Conservation (phyloP, 2,888 invertebrate species). For the Venusia cambrica region DNA sequence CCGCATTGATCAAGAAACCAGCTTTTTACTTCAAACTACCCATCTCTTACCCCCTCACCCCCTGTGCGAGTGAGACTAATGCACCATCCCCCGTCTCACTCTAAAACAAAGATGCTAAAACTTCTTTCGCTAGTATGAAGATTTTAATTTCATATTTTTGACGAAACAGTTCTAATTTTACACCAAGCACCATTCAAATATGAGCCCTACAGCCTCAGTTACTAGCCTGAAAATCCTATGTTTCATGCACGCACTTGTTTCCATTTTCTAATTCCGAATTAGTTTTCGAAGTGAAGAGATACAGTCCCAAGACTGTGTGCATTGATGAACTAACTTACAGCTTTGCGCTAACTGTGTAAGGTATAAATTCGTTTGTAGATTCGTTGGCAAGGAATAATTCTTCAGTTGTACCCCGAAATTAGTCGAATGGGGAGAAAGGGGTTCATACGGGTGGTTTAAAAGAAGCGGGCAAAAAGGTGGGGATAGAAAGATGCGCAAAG, state of each 20-base stretch:
- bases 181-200: conserved; percentile 26
- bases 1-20: conserved; percentile 80
- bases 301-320: conserved; percentile 76
- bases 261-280: conserved; percentile 78
- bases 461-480: conserved; percentile 80
- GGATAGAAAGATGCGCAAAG: conserved; percentile 81
- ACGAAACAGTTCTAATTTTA: conserved; percentile 80
- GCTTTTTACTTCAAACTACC: conserved; percentile 81
- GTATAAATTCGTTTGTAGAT: conserved; percentile 45
- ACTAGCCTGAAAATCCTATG: conserved; percentile 34
- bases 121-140: conserved; percentile 82
- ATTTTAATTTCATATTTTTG: conserved; percentile 82
- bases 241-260: conserved; percentile 55
- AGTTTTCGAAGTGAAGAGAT: conserved; percentile 82
- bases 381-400: conserved; percentile 76
- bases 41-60: conserved; percentile 58
- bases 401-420: conserved; percentile 81
- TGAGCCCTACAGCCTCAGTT: conserved; percentile 29
- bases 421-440: conserved; percentile 80
- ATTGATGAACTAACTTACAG: conserved; percentile 36
- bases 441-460: conserved; percentile 81
- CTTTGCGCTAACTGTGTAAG: conserved; percentile 44
- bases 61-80: conserved; percentile 72
- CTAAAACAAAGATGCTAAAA: conserved; percentile 82
- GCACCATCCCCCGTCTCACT: conserved; percentile 72